phyloP scores from a whole-genome alignment of 2,113 vertebrate species.

The Delphinapterus leucas region DNA sequence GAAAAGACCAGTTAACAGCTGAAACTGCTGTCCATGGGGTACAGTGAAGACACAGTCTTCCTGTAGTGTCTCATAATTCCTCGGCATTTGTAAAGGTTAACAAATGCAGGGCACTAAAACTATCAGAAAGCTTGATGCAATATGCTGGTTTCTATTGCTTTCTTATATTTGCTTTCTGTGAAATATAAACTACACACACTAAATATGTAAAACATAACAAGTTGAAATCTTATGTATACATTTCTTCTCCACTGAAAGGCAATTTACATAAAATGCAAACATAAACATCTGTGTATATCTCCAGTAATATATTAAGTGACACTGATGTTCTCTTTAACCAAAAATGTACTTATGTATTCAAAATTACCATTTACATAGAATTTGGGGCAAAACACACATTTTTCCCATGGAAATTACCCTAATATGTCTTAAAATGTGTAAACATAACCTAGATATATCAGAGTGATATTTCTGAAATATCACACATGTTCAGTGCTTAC shows the following conservation, averaged over 20 bases:
- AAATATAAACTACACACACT: conserved; percentile 50
- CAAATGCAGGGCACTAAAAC: neutral
- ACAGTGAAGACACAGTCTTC: neutral
- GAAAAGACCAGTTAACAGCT: neutral
- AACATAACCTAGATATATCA: conserved; percentile 60
- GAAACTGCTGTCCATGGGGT: accelerated
- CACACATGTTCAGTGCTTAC: conserved; percentile 65
- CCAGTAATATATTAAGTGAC: conserved; percentile 70
- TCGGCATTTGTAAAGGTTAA: neutral
- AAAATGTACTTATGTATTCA: conserved; percentile 66
- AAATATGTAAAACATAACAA: conserved; percentile 59
- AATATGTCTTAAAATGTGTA: conserved; percentile 62
- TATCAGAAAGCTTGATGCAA: neutral
- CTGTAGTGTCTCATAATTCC: neutral
- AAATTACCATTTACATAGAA: conserved; percentile 57
- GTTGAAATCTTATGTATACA: conserved; percentile 68
- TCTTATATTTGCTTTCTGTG: conserved; percentile 51
- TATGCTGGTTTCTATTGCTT: conserved; percentile 10
- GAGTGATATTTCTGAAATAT: conserved; percentile 56
- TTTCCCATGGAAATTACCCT: conserved; percentile 47
- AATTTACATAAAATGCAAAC: conserved; percentile 73
- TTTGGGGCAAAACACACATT: neutral
- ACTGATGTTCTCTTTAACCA: conserved; percentile 60
- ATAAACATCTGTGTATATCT: conserved; percentile 72
- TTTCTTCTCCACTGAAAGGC: conserved; percentile 56